phyloP scores from a whole-genome alignment of 1,140 invertebrate species.

The Rhagoletis zephyria region DNA sequence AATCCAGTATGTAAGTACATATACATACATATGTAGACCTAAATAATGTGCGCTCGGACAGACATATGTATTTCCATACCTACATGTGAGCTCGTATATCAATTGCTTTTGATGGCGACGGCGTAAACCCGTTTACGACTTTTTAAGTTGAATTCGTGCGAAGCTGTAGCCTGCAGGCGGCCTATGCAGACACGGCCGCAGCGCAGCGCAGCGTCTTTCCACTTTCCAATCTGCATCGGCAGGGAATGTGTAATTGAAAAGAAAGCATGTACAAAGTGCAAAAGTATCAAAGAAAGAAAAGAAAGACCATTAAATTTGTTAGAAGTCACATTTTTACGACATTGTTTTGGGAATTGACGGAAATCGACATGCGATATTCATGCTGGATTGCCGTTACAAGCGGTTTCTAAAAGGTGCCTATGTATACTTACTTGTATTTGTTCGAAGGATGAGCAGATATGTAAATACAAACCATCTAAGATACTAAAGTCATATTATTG shows the following conservation, averaged over 20 bases:
- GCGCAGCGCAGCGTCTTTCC: background rate
- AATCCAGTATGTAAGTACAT: too few species aligned
- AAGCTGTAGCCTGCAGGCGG: slow-evolving; percentile 33
- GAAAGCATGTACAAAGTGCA: slow-evolving; percentile 20
- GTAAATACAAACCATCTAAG: background rate
- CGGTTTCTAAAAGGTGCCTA: background rate
- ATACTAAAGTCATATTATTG: slow-evolving; percentile 37
- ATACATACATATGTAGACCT: too few species aligned
- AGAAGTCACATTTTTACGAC: slow-evolving; percentile 49
- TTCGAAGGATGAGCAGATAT: background rate
- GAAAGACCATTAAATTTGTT: slow-evolving; percentile 47
- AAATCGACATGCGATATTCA: slow-evolving; percentile 24
- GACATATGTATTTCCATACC: background rate
- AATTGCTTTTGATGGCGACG: slow-evolving; percentile 49
- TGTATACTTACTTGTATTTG: background rate
- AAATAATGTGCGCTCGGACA: too few species aligned
- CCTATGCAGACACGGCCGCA: background rate
- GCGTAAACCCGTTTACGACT: slow-evolving; percentile 52
- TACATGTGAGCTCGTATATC: slow-evolving; percentile 50
- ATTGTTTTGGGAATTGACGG: slow-evolving; percentile 37
- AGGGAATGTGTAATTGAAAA: slow-evolving; percentile 34
- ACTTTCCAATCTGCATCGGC: slow-evolving; percentile 25
- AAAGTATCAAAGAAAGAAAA: slow-evolving; percentile 40
- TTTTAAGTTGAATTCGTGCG: slow-evolving; percentile 52
- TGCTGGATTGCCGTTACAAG: background rate